Evolutionary conservation across 2,797 vertebrate species (phyloP), one percentile per base, ranked within the genome.

Genomic region (Pachyuromys duprasi): DNA sequence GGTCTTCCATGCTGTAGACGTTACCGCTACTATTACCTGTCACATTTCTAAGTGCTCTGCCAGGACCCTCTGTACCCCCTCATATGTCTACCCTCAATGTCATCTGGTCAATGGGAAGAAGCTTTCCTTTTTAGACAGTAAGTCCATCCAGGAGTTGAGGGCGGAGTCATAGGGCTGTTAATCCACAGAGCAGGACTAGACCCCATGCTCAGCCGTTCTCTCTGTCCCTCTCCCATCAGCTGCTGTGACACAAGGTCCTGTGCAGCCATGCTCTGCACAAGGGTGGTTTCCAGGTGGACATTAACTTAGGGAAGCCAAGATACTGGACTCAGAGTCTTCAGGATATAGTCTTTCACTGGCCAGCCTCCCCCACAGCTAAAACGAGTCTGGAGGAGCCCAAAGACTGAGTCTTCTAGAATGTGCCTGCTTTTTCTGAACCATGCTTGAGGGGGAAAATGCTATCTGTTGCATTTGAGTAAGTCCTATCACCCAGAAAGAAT

Each of bases 121-220:
- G 26, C 69, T 57, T 31, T 33, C 67, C 4, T 86, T 84, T 84
- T 69, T 12, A 53, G 31, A 53, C 45, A 13, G 1, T 39, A 72
- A 20, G 49, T 39, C 4, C 24, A 39, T 72, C 67, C 2, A 36
- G 24, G 8, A 28, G 65, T 55, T 70, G 65, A 55, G 67, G 53
- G 8, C 22, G 1, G n/a, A 72, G 49, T 28, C 49, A 69, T 15
- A 55, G 22, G 15, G 55, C 55, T 7, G 70, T 18, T 11, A 5
- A 45, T 24, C 24, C 26, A 17, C 42, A 63, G 89, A 62, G 53
- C 2, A 24, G 33, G 20, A 31, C 24, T 9, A 7, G 57, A 83
- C 1, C 42, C 1, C 0, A 1, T 0, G 36, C 20, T 31, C 1
- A 0, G 31, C 63, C 1, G 0, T 28, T 45, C 63, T n/a, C 17